Base-by-base conservation (phyloP, 2,113 vertebrate genomes). In the Fregetta grallaria region DNA sequence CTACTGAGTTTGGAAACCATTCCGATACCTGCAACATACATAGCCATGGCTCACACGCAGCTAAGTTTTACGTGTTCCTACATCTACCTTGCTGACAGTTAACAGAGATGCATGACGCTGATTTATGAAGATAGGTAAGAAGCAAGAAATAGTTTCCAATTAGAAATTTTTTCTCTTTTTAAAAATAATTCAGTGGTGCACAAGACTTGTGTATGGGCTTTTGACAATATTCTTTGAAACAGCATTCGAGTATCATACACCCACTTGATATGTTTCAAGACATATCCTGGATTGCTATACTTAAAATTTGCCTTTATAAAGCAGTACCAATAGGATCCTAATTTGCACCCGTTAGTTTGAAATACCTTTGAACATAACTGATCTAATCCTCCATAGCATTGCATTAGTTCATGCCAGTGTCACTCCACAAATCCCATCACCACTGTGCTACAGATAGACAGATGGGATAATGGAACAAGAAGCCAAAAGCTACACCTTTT, bases 391-490 rank as follows among this genome's bases (percentile, higher is more conserved):
- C 56, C 34, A 45, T 2, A 70, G 27, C 50, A 79, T 7, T 36
- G 14, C 47, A 49, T 3, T 40, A 47, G 23, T 22, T 90, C 30
- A n/a, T 10, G 22, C 21, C 16, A 10, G 7, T 16, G 42, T 61
- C 52, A 13, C 49, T 81, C 52, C 23, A 50, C 9, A 14, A 68
- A 84, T 34, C n/a, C 61, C 23, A 72, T n/a, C 47, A 44, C 10
- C 0, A 0, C 21, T 68, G 25, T 36, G 14, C 16, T 26, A 55
- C 53, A n/a, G 20, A 8, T 40, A 65, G 34, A 66, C 0, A 3
- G 21, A 77, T 2, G 19, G 36, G 23, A 23, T 30, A 66, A 49
- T 23, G 27, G 42, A 89, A 75, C 13, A 62, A 53, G 62, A 13
- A 76, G 15, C 32, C 7, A 49, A 72, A 75, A 58, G 17, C 42